phyloP scores from a whole-genome alignment of 2,113 vertebrate species.

The Natator depressus region DNA sequence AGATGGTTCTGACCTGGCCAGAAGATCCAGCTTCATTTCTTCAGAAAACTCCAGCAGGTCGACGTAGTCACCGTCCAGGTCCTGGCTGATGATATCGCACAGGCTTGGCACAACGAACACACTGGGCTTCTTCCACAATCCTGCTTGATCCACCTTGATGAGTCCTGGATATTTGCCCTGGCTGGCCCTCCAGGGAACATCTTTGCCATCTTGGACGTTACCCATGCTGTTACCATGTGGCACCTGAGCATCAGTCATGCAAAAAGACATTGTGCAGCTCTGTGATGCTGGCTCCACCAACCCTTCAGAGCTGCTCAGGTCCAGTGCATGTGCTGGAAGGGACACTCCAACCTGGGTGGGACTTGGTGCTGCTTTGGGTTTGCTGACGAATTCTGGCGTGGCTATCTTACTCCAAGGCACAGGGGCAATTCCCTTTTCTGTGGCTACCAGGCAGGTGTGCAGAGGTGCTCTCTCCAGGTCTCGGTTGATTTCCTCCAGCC shows the following conservation, averaged over 20 bases:
- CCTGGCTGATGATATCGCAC: conserved; percentile 75
- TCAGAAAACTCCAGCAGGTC: conserved; percentile 86
- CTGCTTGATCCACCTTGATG: conserved; percentile 78
- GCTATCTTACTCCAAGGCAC: conserved; percentile 86
- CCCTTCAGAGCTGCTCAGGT: neutral
- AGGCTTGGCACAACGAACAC: conserved; percentile 76
- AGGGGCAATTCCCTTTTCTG: conserved; percentile 79
- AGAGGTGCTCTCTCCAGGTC: conserved; percentile 75
- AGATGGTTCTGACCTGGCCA: neutral
- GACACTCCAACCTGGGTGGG: conserved; percentile 1
- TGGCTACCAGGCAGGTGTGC: conserved; percentile 84
- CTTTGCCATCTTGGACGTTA: conserved; percentile 76
- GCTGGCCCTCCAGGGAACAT: conserved; percentile 62
- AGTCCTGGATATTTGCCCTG: conserved; percentile 74
- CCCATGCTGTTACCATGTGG: neutral
- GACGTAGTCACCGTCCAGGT: conserved; percentile 87
- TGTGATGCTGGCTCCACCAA: conserved; percentile 16
- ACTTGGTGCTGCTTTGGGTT: conserved; percentile 58
- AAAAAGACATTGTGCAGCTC: neutral
- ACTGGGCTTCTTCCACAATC: conserved; percentile 6
- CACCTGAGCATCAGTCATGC: neutral
- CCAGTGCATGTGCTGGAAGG: neutral
- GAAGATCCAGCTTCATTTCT: conserved; percentile 49
- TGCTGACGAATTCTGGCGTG: conserved; percentile 83
- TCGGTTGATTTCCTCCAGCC: conserved; percentile 84